A percentile compares a stretch with the other conserved stretches of the same genome.
phyloP scores from a whole-genome alignment of 2,113 vertebrate species.

The Chamaetylas fuelleborni region DNA sequence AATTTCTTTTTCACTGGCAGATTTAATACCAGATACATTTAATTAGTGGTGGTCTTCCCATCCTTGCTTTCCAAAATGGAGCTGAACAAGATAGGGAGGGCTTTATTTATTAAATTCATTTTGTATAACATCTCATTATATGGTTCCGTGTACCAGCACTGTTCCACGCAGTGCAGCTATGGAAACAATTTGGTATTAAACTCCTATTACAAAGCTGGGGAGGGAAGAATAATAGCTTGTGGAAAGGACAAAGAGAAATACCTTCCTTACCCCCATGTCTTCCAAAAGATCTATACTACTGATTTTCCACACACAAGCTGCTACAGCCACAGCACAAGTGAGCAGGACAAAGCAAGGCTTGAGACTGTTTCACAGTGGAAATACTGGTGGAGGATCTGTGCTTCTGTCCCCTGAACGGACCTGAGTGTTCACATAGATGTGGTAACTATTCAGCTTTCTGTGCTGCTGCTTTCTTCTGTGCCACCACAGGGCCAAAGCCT shows the following conservation, averaged over 20 bases:
- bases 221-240: neutral
- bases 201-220: neutral
- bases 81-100: neutral
- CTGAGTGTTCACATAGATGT: neutral
- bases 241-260: neutral
- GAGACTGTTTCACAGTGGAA: neutral
- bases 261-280: neutral
- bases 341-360: neutral
- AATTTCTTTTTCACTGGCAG: neutral
- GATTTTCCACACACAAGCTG: neutral
- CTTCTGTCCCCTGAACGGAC: neutral
- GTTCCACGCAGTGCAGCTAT: neutral
- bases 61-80: neutral
- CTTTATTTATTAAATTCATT: neutral
- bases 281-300: neutral
- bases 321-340: neutral
- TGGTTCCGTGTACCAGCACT: neutral
- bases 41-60: neutral
- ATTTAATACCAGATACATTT: neutral
- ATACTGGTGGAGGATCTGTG: neutral
- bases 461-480: neutral
- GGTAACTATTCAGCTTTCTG: neutral
- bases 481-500: neutral
- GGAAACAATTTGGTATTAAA: neutral
- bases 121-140: neutral